Evolutionary conservation across 2,888 invertebrate species (phyloP).

Genomic region (Volucella inflata): DNA sequence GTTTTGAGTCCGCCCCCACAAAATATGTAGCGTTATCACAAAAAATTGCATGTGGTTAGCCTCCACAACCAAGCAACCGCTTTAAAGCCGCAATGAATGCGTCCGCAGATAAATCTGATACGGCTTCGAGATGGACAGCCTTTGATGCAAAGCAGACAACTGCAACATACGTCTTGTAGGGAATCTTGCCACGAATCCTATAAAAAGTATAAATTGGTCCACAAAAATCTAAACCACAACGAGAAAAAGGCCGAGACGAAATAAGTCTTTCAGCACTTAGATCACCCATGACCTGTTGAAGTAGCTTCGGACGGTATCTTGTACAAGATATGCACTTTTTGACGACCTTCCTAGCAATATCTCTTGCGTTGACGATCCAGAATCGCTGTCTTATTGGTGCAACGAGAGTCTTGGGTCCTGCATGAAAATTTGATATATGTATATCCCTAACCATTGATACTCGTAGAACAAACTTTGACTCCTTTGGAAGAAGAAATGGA

Average conservation of each 20-base stretch:
- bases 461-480: constrained; percentile 4
- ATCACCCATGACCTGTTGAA: constrained; percentile 36
- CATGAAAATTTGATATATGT: constrained; percentile 58
- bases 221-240: constrained; percentile 3
- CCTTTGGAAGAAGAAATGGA: constrained; percentile 25
- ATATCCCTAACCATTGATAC: constrained; percentile 33
- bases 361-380: constrained; percentile 57
- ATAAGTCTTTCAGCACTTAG: background rate
- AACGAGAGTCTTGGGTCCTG: constrained; percentile 59
- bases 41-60: background rate
- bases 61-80: too few relatives aligned
- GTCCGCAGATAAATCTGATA: too few relatives aligned
- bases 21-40: constrained; percentile 4
- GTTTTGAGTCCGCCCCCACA: too few relatives aligned
- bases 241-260: constrained; percentile 2
- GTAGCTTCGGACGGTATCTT: constrained; percentile 53
- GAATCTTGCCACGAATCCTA: constrained; percentile 8
- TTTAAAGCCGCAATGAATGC: too few relatives aligned
- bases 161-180: background rate
- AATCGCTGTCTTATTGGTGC: constrained; percentile 43
- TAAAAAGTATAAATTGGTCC: constrained; percentile 1
- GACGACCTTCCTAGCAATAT: constrained; percentile 33
- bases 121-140: too few relatives aligned
- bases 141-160: background rate
- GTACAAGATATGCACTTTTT: constrained; percentile 42